A percentile compares a stretch with the other conserved stretches of the same genome.
Conservation (phyloP, 2,888 invertebrate genomes). For the Eubasilissa splendida region DNA sequence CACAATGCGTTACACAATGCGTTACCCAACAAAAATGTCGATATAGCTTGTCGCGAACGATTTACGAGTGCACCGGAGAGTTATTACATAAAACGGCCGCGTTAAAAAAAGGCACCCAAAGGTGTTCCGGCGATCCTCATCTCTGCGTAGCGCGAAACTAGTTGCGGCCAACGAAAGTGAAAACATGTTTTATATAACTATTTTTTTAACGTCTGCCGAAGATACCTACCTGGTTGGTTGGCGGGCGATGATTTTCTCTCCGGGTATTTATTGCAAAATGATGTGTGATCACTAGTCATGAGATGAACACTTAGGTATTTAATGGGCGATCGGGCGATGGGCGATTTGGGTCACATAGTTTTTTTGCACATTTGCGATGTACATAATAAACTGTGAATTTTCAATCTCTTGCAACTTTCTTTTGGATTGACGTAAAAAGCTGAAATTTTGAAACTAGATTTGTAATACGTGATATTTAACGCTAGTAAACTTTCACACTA, state of each 20-base stretch:
- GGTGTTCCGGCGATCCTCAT: neutral
- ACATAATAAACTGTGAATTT: no score
- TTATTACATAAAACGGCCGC: no score
- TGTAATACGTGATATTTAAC: no score
- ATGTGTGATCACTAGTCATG: neutral
- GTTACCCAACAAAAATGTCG: slow-evolving; percentile 2
- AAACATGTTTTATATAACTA: neutral
- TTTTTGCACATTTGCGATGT: no score
- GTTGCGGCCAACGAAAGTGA: slow-evolving; percentile 9
- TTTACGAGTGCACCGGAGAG: neutral
- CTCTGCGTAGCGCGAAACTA: neutral
- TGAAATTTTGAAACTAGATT: no score
- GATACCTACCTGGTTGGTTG: neutral
- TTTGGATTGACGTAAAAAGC: no score
- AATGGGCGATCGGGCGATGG: neutral
- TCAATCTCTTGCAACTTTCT: no score
- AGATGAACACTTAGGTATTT: neutral
- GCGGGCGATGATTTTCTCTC: neutral
- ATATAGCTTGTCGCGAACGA: neutral
- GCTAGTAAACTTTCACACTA: no score
- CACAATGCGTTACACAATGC: neutral
- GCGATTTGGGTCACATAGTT: neutral
- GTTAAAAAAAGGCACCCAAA: neutral
- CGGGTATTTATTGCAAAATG: slow-evolving; percentile 16
- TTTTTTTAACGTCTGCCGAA: neutral